phyloP scores from a whole-genome alignment of 2,113 vertebrate genomes.

The Oreochromis spilurus region DNA sequence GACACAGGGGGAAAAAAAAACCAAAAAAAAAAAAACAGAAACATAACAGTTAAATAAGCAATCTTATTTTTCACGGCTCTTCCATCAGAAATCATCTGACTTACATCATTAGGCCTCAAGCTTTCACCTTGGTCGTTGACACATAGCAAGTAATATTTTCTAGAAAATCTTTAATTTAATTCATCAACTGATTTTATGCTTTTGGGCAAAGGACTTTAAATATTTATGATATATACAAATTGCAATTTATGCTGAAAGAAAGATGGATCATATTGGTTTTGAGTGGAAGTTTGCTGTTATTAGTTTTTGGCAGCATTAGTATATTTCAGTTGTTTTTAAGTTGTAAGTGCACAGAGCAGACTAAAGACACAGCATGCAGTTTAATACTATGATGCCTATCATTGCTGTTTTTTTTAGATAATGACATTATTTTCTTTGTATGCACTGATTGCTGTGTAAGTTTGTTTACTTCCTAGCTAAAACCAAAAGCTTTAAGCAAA shows the following conservation, averaged over 20 bases:
- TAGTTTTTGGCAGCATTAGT: not conserved
- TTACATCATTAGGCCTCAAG: not conserved
- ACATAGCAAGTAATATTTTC: not conserved
- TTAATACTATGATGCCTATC: not conserved
- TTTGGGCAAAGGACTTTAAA: not conserved
- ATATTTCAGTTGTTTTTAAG: not conserved
- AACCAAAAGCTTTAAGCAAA: not conserved
- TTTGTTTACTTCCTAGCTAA: not conserved
- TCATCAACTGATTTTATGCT: not conserved
- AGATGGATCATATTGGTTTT: not conserved
- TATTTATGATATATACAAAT: not conserved
- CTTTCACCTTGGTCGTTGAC: not conserved
- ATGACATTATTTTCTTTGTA: not conserved
- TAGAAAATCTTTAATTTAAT: not conserved
- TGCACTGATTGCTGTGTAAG: not conserved
- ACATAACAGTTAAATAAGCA: constrained; percentile 85
- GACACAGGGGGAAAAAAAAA: constrained; percentile 60
- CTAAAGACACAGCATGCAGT: not conserved
- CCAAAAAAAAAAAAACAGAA: not conserved
- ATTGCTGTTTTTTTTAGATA: not conserved
- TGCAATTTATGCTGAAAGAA: not conserved
- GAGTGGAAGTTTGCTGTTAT: not conserved
- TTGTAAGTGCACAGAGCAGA: not conserved
- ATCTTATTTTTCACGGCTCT: constrained; percentile 79
- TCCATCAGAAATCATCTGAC: constrained; percentile 30